Evolutionary conservation across 2,888 invertebrate species (phyloP).

Genomic region (Congeria kusceri): DNA sequence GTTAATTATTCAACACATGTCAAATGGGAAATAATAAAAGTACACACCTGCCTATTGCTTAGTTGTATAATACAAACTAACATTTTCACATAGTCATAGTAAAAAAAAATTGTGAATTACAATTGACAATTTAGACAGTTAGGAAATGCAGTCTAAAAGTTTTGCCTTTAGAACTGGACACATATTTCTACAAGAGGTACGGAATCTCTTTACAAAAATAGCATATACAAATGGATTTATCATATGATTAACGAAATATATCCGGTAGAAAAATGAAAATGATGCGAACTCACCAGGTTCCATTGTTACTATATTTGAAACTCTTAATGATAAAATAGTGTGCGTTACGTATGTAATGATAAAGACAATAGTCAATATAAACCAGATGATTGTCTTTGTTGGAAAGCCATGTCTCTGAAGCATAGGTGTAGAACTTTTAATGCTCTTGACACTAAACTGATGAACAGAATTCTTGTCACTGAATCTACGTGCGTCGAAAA

Average conservation of each 20-base stretch:
- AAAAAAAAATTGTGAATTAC: too few relatives aligned
- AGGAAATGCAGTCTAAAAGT: neutral
- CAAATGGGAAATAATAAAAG: too few relatives aligned
- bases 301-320: conserved; percentile 30
- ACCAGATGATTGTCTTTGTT: conserved; percentile 47
- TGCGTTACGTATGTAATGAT: conserved; percentile 32
- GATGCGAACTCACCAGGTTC: conserved; percentile 22
- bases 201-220: conserved; percentile 35
- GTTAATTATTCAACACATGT: too few relatives aligned
- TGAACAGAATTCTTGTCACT: too few relatives aligned
- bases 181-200: conserved; percentile 29
- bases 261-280: conserved; percentile 33
- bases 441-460: neutral
- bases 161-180: neutral
- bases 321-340: conserved; percentile 12
- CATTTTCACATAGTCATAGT: too few relatives aligned
- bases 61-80: too few relatives aligned
- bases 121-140: too few relatives aligned
- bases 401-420: conserved; percentile 18
- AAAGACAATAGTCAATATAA: conserved; percentile 41
- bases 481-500: too few relatives aligned
- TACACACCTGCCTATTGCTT: too few relatives aligned
- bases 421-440: neutral
- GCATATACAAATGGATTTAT: conserved; percentile 46
- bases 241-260: conserved; percentile 45